Conservation (phyloP, 2,113 vertebrate genomes). For the Phoenicopterus ruber region DNA sequence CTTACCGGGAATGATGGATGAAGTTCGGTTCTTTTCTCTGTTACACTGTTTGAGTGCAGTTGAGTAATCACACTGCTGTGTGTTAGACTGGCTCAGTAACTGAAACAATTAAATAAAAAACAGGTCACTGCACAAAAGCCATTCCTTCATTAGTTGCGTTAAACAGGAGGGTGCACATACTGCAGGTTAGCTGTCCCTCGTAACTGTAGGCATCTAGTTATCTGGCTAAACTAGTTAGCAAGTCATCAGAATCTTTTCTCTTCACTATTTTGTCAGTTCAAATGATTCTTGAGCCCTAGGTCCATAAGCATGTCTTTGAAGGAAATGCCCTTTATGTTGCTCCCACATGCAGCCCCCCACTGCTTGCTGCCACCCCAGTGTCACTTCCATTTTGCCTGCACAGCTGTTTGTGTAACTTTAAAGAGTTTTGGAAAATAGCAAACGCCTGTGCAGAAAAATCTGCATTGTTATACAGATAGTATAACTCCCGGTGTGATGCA, state of each 20-base stretch:
- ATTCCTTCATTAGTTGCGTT: not conserved
- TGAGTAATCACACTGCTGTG: conserved; percentile 81
- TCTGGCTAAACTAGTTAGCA: not conserved
- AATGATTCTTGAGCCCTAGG: not conserved
- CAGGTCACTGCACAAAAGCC: not conserved
- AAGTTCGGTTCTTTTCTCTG: conserved; percentile 86
- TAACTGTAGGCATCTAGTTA: not conserved
- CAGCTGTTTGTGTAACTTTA: not conserved
- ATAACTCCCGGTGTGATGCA: not conserved
- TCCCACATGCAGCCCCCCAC: not conserved
- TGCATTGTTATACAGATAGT: not conserved
- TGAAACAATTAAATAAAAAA: conserved; percentile 55
- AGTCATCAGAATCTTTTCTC: not conserved
- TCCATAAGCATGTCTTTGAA: not conserved
- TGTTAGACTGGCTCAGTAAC: conserved; percentile 83
- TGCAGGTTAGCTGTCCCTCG: not conserved
- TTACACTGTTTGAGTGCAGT: conserved; percentile 85
- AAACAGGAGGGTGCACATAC: not conserved
- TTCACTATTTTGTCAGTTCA: not conserved
- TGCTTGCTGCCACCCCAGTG: not conserved
- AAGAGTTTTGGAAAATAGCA: not conserved
- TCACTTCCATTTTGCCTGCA: not conserved
- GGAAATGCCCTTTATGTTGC: not conserved
- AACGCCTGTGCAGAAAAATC: not conserved
- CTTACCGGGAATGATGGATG: conserved; percentile 87